Evolutionary conservation across 2,888 invertebrate genomes (phyloP).

Genomic region (Atethmia centrago): DNA sequence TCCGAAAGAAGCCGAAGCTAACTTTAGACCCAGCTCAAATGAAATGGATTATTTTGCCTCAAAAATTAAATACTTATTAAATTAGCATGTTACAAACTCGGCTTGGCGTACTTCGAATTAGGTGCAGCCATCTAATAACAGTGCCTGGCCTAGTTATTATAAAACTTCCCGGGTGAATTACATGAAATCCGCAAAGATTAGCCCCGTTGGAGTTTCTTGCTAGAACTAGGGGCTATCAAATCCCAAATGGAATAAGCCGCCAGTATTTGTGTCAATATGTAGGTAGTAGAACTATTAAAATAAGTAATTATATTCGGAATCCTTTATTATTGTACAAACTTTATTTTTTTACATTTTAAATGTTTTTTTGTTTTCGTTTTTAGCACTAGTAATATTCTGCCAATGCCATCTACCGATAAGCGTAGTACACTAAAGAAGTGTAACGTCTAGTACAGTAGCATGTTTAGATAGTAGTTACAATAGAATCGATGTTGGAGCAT

Average conservation of each 20-base stretch:
- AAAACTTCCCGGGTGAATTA: slow-evolving; percentile 34
- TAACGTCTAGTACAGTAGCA: too few relatives aligned
- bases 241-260: neutral
- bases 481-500: too few relatives aligned
- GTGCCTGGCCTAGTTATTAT: slow-evolving; percentile 40
- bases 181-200: slow-evolving; percentile 23
- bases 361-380: neutral
- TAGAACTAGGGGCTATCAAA: neutral
- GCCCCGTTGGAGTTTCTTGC: neutral
- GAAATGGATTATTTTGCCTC: slow-evolving; percentile 19
- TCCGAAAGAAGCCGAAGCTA: neutral
- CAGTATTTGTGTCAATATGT: neutral
- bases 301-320: neutral
- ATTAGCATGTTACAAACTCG: slow-evolving; percentile 30
- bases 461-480: too few relatives aligned
- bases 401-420: slow-evolving; percentile 46
- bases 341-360: neutral
- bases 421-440: neutral
- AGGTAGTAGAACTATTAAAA: neutral
- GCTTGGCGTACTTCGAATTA: slow-evolving; percentile 25
- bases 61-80: slow-evolving; percentile 36
- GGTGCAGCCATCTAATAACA: slow-evolving; percentile 33
- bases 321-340: neutral
- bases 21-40: slow-evolving; percentile 5
- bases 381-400: neutral